Evolutionary conservation across 2,797 vertebrate species (phyloP), one percentile per base, ranked within the genome.

Genomic region (Megalops cyprinoides): DNA sequence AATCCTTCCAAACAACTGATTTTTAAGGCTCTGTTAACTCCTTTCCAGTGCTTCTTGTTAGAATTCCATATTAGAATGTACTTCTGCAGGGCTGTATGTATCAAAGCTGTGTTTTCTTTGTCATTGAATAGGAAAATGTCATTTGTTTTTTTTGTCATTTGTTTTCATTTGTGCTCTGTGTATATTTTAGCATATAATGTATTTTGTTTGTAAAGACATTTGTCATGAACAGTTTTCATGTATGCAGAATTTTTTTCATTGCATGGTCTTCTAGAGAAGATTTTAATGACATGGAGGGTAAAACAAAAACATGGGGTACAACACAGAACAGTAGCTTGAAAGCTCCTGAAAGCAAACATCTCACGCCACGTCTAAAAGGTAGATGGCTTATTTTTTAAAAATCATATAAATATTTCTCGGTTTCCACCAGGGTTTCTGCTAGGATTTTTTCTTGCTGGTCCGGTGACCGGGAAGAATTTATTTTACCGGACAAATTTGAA

Each of bases 241-340:
- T 62, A 74, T 60, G 75, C 28, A 60, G n/a, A 58, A 34, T 60
- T 78, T 73, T 78, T 82, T 62, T 48, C n/a, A 56, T 82, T 74
- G 62, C 34, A 37, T 78, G 55, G 81, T 82, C 67, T 82, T 78
- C 76, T 69, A 74, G 18, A 31, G 58, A 53, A 34, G 28, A 77
- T 55, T 76, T 76, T 71, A 37, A 44, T 37, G 15, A n/a, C 56
- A 67, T 73, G 49, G 60, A 71, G 48, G 37, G 20, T 79, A 18
- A 55, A 42, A 58, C 15, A 23, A 34, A 76, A n/a, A n/a, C n/a
- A 34, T 65, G 31, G 51, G 25, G 15, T 77, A 58, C 39, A 77
- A 46, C 8, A 53, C 28, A n/a, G n/a, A n/a, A n/a, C n/a, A n/a
- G 28, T 34, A 28, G 28, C 34, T 76, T 60, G 37, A 58, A 77